Conservation (phyloP, 2,797 vertebrate species). For the Onychomys torridus region DNA sequence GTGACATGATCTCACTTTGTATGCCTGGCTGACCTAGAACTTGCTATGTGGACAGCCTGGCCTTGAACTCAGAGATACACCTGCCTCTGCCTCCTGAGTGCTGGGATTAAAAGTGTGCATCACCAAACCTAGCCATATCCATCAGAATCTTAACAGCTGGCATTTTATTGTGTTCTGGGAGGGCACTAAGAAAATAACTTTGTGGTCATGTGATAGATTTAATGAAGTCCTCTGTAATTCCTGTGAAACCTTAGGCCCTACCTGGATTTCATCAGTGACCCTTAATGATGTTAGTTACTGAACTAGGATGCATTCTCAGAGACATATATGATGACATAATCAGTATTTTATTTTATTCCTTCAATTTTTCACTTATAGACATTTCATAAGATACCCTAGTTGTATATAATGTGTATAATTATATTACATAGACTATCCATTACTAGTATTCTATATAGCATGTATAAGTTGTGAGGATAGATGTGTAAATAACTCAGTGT, state of each 20-base stretch:
- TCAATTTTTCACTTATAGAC: constrained; percentile 23
- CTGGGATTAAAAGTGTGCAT: not conserved
- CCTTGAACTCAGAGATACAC: not conserved
- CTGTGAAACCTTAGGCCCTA: not conserved
- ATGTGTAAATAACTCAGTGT: constrained; percentile 59
- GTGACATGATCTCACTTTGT: not conserved
- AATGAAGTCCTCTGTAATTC: constrained; percentile 41
- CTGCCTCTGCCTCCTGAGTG: not conserved
- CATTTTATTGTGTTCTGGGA: constrained; percentile 50
- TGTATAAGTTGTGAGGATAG: constrained; percentile 51
- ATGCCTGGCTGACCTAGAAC: not conserved
- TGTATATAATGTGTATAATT: constrained; percentile 20
- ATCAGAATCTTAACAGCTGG: constrained; percentile 51
- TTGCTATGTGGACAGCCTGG: not conserved
- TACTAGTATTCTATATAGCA: not conserved
- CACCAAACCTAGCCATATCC: not conserved
- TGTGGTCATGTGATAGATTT: not conserved
- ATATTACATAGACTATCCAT: not conserved
- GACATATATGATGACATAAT: not conserved
- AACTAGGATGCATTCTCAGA: not conserved
- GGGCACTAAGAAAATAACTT: constrained; percentile 56
- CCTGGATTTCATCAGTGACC: not conserved
- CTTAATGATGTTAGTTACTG: constrained; percentile 11
- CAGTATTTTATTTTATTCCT: constrained; percentile 58
- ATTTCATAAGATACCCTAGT: constrained; percentile 36